Percentiles rank a stretch among this genome's conserved stretches.
Conservation (phyloP, 2,888 invertebrate species). For the Junonia oenone region DNA sequence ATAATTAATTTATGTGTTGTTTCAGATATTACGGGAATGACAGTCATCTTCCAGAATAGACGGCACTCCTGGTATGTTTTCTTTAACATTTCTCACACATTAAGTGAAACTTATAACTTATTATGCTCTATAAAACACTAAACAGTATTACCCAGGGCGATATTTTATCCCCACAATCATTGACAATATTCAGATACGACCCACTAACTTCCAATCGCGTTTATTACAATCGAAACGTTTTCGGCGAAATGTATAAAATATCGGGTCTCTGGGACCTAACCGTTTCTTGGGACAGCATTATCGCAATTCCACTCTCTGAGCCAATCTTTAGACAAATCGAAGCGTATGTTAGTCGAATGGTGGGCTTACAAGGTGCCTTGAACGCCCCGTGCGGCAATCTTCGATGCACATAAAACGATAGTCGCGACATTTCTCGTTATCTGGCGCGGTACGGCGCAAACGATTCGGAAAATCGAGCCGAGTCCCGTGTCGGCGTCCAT, state of each 20-base stretch:
- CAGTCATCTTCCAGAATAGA: slow-evolving; percentile 36
- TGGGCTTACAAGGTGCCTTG: slow-evolving; percentile 35
- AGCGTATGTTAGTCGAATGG: slow-evolving; percentile 16
- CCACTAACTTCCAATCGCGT: slow-evolving; percentile 14
- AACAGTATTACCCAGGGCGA: neutral
- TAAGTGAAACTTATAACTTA: neutral
- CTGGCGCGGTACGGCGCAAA: slow-evolving; percentile 59
- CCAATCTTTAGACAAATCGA: slow-evolving; percentile 23
- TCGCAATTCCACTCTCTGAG: slow-evolving; percentile 7
- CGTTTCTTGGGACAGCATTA: slow-evolving; percentile 10
- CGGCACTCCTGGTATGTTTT: slow-evolving; percentile 54
- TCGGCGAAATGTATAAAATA: slow-evolving; percentile 13
- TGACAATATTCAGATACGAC: slow-evolving; percentile 14
- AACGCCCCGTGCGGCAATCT: slow-evolving; percentile 33
- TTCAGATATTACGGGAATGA: slow-evolving; percentile 64
- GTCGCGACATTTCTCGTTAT: slow-evolving; percentile 64
- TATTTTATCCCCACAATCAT: slow-evolving; percentile 5
- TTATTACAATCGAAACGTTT: slow-evolving; percentile 5
- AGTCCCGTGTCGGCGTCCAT: slow-evolving; percentile 53
- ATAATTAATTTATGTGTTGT: slow-evolving; percentile 28
- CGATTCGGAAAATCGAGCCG: slow-evolving; percentile 72
- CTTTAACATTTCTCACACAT: neutral
- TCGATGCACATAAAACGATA: slow-evolving; percentile 54
- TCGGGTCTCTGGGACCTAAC: neutral
- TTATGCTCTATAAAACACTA: neutral